Base-by-base conservation (phyloP, 1,140 invertebrate species). In the Ooceraea biroi region DNA sequence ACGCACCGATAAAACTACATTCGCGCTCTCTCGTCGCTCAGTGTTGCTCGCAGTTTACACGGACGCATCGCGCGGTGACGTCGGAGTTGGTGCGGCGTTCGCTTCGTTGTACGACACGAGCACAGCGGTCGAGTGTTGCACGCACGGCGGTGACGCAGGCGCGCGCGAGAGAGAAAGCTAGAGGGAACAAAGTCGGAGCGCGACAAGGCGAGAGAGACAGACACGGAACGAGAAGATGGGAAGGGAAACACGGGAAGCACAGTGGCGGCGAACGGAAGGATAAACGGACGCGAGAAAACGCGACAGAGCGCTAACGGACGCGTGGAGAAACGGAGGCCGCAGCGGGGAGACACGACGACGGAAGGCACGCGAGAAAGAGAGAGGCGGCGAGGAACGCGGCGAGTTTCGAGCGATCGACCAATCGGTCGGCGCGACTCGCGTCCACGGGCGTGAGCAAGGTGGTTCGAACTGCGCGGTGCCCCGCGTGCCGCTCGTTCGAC, bases 1-100 rank as follows among this genome's bases (percentile, higher is more conserved):
- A 17, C 36, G 14, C 22, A 41, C 48, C 87, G 87, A 89, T 89
- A 89, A 89, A 89, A 88, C 73, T 88, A 89, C 84, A 52, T 60
- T 71, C 69, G 85, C 52, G 74, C 44, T 85, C 74, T 85, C 72
- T 73, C 19, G 27, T 50, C 25, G 83, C 55, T 85, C 83, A 88
- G 87, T 88, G 27, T 69, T 52, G 63, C 46, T 65, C 55, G 19
- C 27, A 36, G 57, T 52, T 22, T 69, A 25, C n/a, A 10, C 55
- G 63, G 44, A 50, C 50, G 52, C n/a, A 68, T 77, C 30, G 63
- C 52, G n/a, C 36, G n/a, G 30, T 71, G 76, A 78, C 76, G 63
- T 69, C 68, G 25, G 17, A n/a, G n/a, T n/a, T n/a, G 14, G 65
- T 11, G 74, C 3, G 27, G n/a, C 60, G 19, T 19, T 19, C 50